Evolutionary conservation across 2,113 vertebrate species (phyloP), one percentile per base, ranked within the genome.

Genomic region (Chinchilla lanigera): DNA sequence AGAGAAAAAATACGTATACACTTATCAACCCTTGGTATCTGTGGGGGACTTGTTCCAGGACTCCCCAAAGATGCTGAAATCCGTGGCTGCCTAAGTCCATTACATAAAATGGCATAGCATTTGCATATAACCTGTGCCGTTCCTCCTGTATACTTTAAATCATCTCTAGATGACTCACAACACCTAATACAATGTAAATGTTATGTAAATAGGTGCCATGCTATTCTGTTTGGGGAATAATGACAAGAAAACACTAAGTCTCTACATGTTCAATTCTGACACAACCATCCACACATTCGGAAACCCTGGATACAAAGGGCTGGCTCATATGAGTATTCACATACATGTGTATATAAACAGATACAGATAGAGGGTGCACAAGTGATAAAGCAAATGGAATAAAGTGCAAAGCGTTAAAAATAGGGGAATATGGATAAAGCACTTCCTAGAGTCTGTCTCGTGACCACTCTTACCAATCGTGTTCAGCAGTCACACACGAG

Each of bases 331-430:
- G 69, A 60, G 28, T 35, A 87, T 69, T 81, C 89, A 44, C 30
- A 12, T 38, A 7, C 50, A 12, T 52, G 14, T 82, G 56, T 50
- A 19, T 20, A 17, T 89, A 63, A 30, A 71, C 81, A 75, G 65
- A 82, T n/a, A 61, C 10, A 90, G 50, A 90, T 16, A 77, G 52
- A 91, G 1, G 41, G 30, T 50, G 4, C 2, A 87, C 35, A 87
- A 71, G 38, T 61, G 10, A 65, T 75, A 80, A 90, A 88, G n/a
- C 77, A 84, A 77, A 94, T 71, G 41, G 22, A 20, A 26, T 60
- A 75, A 89, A 89, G 67, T 67, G 22, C 47, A 84, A 89, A 90
- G 26, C 67, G n/a, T 85, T 93, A 54, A 89, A 89, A 96, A 81
- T 52, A 78, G 14, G 38, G 58, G 38, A 94, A 7, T n/a, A 33